Evolutionary conservation across 2,113 vertebrate genomes (phyloP).

Genomic region (Sula dactylatra): DNA sequence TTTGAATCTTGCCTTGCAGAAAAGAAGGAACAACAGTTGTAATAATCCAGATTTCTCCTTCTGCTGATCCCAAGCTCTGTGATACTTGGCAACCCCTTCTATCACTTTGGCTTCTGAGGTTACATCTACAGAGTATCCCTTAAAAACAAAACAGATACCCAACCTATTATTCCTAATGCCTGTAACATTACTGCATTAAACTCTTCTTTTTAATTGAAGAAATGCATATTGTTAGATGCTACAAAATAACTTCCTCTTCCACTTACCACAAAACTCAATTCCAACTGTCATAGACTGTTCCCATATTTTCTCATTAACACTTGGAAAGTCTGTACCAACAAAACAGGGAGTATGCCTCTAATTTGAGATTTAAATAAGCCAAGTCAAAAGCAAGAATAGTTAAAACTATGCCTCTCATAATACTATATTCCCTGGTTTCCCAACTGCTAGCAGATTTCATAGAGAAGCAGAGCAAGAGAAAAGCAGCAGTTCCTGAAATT

Average conservation of each 20-base stretch:
- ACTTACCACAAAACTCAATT: not conserved
- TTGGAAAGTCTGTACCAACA: not conserved
- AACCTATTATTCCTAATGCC: not conserved
- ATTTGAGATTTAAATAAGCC: not conserved
- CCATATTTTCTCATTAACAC: not conserved
- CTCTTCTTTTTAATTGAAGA: not conserved
- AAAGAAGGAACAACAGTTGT: conserved; percentile 77
- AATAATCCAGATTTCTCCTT: conserved; percentile 74
- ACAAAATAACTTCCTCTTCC: not conserved
- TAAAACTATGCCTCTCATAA: not conserved
- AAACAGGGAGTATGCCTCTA: not conserved
- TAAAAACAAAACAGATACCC: not conserved
- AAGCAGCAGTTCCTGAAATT: not conserved
- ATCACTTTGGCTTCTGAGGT: conserved; percentile 76
- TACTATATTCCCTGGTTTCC: not conserved
- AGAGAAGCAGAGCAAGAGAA: not conserved
- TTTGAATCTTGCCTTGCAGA: conserved; percentile 76
- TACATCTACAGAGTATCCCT: conserved; percentile 80
- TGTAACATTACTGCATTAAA: not conserved
- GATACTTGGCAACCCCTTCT: conserved; percentile 75
- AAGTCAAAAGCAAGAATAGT: not conserved
- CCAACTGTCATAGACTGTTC: not conserved
- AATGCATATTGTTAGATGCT: not conserved
- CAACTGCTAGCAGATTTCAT: not conserved
- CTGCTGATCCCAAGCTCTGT: conserved; percentile 65